These are phyloP conservation scores for Bactericera cockerelli DNA, from an alignment of 1,140 invertebrate genomes.

Conservation along the genomic window DNA sequence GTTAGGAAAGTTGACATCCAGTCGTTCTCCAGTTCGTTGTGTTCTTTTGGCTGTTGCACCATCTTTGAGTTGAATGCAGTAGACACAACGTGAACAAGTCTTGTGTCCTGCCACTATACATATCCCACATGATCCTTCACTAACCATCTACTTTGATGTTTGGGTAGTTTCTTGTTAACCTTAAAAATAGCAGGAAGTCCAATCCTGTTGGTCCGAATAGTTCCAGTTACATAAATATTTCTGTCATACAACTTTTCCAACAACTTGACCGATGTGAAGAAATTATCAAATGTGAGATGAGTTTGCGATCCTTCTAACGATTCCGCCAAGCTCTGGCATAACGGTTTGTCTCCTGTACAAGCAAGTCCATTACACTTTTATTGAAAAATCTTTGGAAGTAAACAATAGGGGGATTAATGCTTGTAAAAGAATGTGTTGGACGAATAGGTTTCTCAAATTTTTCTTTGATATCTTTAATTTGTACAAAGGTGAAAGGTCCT, in stretches of 20 bases:
- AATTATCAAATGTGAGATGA: slow-evolving; percentile 29
- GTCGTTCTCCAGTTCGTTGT: slow-evolving; percentile 13
- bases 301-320: slow-evolving; percentile 24
- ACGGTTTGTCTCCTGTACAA: too few species aligned
- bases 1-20: slow-evolving; percentile 14
- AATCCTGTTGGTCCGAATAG: slow-evolving; percentile 10
- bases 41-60: slow-evolving; percentile 16
- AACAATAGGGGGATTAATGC: too few species aligned
- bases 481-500: too few species aligned
- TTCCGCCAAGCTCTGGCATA: slow-evolving; percentile 22
- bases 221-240: slow-evolving; percentile 12
- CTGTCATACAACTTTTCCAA: slow-evolving; percentile 24
- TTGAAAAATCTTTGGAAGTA: too few species aligned
- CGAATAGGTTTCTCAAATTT: too few species aligned
- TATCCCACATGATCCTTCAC: background rate
- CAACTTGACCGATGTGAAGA: slow-evolving; percentile 28
- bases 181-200: slow-evolving; percentile 4
- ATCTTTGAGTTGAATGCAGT: slow-evolving; percentile 12
- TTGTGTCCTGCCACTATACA: slow-evolving; percentile 5
- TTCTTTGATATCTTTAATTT: background rate
- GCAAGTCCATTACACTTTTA: too few species aligned
- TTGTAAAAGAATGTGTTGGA: too few species aligned
- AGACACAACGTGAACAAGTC: slow-evolving; percentile 11
- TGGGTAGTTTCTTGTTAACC: background rate
- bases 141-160: background rate